A percentile compares a stretch with the other conserved stretches of the same genome.
Conservation (phyloP, 1,140 invertebrate species). For the Propsilocerus akamusi region DNA sequence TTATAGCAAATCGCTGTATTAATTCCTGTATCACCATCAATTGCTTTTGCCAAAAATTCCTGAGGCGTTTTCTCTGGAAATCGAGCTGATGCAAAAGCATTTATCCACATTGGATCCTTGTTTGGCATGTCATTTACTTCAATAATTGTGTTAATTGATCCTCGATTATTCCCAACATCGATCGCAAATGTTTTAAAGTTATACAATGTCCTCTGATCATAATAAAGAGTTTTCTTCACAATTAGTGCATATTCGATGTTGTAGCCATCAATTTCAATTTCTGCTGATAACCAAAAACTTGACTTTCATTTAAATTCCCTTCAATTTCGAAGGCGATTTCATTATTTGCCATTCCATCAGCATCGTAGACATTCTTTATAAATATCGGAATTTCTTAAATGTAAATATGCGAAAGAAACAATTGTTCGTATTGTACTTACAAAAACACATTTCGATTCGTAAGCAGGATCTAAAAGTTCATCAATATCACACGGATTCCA, state of each 20-base stretch:
- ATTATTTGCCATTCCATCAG: constrained; percentile 7
- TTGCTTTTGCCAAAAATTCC: constrained; percentile 24
- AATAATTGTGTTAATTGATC: constrained; percentile 25
- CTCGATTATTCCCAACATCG: constrained; percentile 26
- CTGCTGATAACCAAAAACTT: constrained; percentile 5
- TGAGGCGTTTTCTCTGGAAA: constrained; percentile 27
- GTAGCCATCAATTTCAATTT: constrained; percentile 4
- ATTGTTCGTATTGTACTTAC: background rate
- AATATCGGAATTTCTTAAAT: constrained; percentile 6
- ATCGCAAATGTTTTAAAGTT: constrained; percentile 11
- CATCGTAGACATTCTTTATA: constrained; percentile 6
- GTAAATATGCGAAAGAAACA: background rate
- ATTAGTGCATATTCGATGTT: constrained; percentile 5
- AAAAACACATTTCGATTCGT: background rate
- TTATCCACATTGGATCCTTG: constrained; percentile 28
- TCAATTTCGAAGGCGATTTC: constrained; percentile 5
- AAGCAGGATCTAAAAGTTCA: constrained; percentile 6
- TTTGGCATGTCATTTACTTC: constrained; percentile 31
- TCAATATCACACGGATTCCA: constrained; percentile 21
- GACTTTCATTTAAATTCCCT: background rate
- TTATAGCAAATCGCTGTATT: constrained; percentile 28
- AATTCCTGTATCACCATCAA: constrained; percentile 33
- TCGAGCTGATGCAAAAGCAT: constrained; percentile 27
- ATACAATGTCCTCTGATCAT: constrained; percentile 8
- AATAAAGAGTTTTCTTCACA: constrained; percentile 7